phyloP scores from a whole-genome alignment of 1,140 invertebrate species.

The Pseudomyrmex gracilis region DNA sequence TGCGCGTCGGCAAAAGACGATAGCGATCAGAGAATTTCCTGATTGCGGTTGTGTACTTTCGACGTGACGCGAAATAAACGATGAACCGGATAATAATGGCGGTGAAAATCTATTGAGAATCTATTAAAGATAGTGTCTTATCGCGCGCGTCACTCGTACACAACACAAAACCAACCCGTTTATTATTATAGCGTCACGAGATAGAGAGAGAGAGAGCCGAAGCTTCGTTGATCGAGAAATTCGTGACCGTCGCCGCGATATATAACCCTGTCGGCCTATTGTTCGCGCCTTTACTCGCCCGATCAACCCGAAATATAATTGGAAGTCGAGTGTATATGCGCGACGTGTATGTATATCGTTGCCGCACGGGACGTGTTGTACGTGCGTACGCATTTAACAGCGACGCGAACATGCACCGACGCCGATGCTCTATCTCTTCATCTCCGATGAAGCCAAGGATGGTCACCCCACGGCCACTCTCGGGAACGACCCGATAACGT shows the following conservation, averaged over 20 bases:
- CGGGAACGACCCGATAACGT: neutral
- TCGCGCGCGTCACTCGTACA: constrained; percentile 41
- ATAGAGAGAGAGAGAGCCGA: too few relatives aligned
- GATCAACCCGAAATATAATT: neutral
- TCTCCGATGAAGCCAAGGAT: neutral
- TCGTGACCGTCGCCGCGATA: constrained; percentile 59
- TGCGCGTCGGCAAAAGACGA: neutral
- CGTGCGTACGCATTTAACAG: constrained; percentile 8
- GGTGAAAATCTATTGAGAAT: neutral
- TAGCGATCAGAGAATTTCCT: neutral
- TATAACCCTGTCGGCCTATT: constrained; percentile 45
- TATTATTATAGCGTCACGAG: neutral
- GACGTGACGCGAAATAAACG: neutral
- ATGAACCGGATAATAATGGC: constrained; percentile 39
- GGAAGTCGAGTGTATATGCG: neutral
- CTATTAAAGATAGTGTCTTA: constrained; percentile 57
- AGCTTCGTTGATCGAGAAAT: constrained; percentile 67
- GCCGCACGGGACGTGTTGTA: neutral
- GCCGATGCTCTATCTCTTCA: neutral
- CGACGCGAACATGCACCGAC: neutral
- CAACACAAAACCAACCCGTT: too few relatives aligned
- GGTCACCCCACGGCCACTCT: too few relatives aligned
- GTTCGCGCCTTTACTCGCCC: constrained; percentile 48
- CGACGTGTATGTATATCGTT: neutral
- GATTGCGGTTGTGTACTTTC: constrained; percentile 19